phyloP scores from a whole-genome alignment of 1,140 invertebrate species.

The Apis laboriosa region DNA sequence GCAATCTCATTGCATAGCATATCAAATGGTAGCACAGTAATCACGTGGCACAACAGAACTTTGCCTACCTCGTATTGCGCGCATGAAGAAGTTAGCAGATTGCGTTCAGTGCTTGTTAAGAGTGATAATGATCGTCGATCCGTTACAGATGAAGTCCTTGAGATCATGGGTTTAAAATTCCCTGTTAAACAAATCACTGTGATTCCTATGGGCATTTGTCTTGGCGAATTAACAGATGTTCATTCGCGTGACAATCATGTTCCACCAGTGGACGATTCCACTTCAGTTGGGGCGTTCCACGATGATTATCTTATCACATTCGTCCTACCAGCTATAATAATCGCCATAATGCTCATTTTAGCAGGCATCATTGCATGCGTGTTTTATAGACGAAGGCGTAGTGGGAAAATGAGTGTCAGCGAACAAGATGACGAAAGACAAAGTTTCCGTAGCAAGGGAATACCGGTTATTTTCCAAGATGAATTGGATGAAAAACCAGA shows the following conservation, averaged over 20 bases:
- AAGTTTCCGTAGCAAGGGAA: slow-evolving; percentile 93
- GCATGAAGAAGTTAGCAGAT: slow-evolving; percentile 85
- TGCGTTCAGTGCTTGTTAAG: slow-evolving; percentile 86
- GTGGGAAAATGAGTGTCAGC: slow-evolving; percentile 90
- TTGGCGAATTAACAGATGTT: slow-evolving; percentile 82
- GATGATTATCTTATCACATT: slow-evolving; percentile 95
- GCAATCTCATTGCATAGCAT: slow-evolving; percentile 85
- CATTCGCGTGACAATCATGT: slow-evolving; percentile 76
- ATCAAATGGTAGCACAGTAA: slow-evolving; percentile 83
- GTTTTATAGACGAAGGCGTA: slow-evolving; percentile 90
- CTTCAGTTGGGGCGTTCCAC: slow-evolving; percentile 77
- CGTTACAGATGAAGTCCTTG: slow-evolving; percentile 84
- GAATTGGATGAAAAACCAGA: slow-evolving; percentile 95
- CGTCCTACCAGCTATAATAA: slow-evolving; percentile 93
- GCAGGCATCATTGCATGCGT: slow-evolving; percentile 94
- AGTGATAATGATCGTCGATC: slow-evolving; percentile 85
- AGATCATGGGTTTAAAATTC: slow-evolving; percentile 89
- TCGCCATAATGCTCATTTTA: slow-evolving; percentile 92
- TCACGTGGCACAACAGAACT: slow-evolving; percentile 91
- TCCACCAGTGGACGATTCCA: slow-evolving; percentile 80
- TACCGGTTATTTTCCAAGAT: slow-evolving; percentile 97
- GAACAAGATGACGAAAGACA: slow-evolving; percentile 89
- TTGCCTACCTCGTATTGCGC: slow-evolving; percentile 87
- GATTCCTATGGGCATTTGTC: slow-evolving; percentile 87
- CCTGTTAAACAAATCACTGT: slow-evolving; percentile 88